Evolutionary conservation across 2,113 vertebrate species (phyloP), one percentile per base, ranked within the genome.

Genomic region (Struthio camelus): DNA sequence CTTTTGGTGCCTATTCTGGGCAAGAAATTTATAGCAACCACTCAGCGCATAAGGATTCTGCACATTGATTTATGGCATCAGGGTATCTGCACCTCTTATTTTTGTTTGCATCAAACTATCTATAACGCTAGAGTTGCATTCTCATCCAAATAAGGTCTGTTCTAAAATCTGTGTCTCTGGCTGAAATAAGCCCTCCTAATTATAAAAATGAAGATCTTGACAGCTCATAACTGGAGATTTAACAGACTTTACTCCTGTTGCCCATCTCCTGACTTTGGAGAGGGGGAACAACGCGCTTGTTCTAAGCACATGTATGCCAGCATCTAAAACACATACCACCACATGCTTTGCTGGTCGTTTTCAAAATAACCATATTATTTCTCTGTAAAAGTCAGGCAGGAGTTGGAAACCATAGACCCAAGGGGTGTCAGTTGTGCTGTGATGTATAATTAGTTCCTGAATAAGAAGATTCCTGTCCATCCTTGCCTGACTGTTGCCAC

Each of bases 81-180:
- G 85, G 42, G 23, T 95, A 93, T 94, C 67, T 87, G 78, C 81
- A 91, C 82, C 59, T 91, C 75, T 93, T 94, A 83, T 59, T 97
- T 93, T 94, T 85, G 72, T 94, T 97, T 95, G 64, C 91, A 87
- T 94, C 75, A 85, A 94, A 56, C 59, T 85, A 70, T 92, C 51
- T 51, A 44, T 51, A 67, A 34, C 70, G 30, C 76, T 87, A 0
- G 0, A 90, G 59, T 90, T 95, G 25, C 87, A 23, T 90, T 95
- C 81, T 90, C 50, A 80, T 87, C 89, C 89, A 97, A 81, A 94
- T 94, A 94, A 93, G 89, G 89, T 80, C 89, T 88, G 14, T 44
- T 93, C 6, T 87, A 78, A 90, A 80, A 91, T 86, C 76, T 83
- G 56, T 81, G 64, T 83, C 38, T 44, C 48, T 28, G 51, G 59